Evolutionary conservation across 92 coral and sea anemone genomes (phyloP).

Genomic region (Micromussa lordhowensis): DNA sequence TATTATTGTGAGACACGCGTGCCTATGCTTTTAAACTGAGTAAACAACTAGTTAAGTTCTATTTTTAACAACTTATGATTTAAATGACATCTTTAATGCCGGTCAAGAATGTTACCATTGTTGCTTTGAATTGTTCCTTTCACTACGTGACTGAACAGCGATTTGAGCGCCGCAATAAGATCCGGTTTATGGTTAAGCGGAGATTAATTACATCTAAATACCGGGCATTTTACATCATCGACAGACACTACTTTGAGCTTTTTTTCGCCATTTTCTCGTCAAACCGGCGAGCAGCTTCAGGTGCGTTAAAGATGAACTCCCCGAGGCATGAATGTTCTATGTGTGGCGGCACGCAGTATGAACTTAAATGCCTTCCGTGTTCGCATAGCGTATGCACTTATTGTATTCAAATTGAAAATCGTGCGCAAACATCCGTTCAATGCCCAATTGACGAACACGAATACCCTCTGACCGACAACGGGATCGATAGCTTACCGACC

Average conservation of each 20-base stretch:
- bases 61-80: neutral
- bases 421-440: neutral
- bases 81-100: neutral
- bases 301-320: neutral
- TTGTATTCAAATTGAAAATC: slow-evolving; percentile 4
- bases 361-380: slow-evolving; percentile 48
- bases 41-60: neutral
- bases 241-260: neutral
- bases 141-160: neutral
- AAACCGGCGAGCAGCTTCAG: neutral
- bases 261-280: neutral
- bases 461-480: slow-evolving; percentile 1
- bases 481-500: slow-evolving; percentile 30
- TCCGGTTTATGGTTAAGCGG: neutral
- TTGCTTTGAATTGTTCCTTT: neutral
- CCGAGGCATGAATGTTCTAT: slow-evolving; percentile 5
- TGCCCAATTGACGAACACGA: slow-evolving; percentile 36
- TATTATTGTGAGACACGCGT: neutral
- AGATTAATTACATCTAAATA: neutral
- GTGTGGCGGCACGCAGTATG: slow-evolving; percentile 13
- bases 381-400: slow-evolving; percentile 17
- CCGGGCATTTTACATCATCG: neutral
- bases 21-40: neutral
- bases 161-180: neutral
- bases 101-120: neutral